These are phyloP conservation scores for Staurois parvus DNA, from an alignment of 2,797 vertebrate genomes.

Conservation along the genomic window DNA sequence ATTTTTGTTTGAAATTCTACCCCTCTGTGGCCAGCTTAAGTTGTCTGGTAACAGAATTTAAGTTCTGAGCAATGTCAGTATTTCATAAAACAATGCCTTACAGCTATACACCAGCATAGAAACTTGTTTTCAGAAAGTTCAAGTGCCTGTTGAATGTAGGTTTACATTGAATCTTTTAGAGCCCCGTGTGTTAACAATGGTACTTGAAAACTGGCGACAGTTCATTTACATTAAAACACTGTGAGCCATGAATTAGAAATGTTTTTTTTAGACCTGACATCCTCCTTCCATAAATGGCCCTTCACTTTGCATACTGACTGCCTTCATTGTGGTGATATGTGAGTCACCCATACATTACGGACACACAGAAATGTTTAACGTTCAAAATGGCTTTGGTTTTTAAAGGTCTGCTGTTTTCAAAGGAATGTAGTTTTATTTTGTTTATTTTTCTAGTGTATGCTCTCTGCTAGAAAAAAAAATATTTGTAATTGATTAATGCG, in stretches of 20 bases:
- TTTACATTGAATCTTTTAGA: neutral
- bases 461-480: no score
- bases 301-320: neutral
- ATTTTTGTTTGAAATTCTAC: no score
- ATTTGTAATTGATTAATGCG: no score
- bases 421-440: neutral
- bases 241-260: slow-evolving; percentile 2
- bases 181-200: neutral
- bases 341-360: neutral
- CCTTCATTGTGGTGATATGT: neutral
- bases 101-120: neutral
- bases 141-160: neutral
- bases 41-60: neutral
- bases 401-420: neutral
- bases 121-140: slow-evolving; percentile 3
- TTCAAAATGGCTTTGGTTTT: neutral
- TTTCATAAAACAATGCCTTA: neutral
- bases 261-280: neutral
- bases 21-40: no score
- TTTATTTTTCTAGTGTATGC: no score
- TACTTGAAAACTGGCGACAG: neutral
- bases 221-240: slow-evolving; percentile 4
- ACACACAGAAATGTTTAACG: neutral
- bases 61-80: neutral
- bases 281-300: slow-evolving; percentile 3